Evolutionary conservation across 2,113 vertebrate species (phyloP).

Genomic region (Pithys albifrons): DNA sequence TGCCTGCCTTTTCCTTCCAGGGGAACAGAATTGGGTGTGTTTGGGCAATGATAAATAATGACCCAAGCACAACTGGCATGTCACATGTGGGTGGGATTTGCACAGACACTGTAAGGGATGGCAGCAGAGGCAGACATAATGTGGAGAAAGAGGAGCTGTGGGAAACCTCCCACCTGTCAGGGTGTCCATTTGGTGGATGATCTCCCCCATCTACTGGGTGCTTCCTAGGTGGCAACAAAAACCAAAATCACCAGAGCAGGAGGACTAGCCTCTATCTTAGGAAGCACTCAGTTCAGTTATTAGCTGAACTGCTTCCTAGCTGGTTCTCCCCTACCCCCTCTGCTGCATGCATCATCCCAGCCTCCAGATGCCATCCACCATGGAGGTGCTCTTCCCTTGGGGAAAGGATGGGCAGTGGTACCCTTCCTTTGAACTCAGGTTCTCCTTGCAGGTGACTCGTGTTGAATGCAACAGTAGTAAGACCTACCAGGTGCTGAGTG

Average conservation of each 20-base stretch:
- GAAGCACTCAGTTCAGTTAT: not conserved
- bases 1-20: not conserved
- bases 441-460: slow-evolving; percentile 56
- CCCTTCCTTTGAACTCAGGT: not conserved
- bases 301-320: not conserved
- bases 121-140: not conserved
- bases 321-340: not conserved
- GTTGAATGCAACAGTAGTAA: slow-evolving; percentile 8
- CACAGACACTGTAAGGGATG: accelerated
- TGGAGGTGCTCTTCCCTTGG: not conserved
- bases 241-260: not conserved
- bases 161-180: accelerated
- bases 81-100: not conserved
- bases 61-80: accelerated
- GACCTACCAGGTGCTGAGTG: slow-evolving; percentile 37
- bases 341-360: not conserved
- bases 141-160: not conserved
- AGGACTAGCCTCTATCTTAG: not conserved
- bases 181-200: not conserved
- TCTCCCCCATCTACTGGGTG: not conserved
- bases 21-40: not conserved
- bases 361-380: not conserved
- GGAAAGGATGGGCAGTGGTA: not conserved
- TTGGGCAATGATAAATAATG: not conserved
- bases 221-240: not conserved